Percentiles rank a stretch among this genome's conserved stretches.
Evolutionary conservation across 2,888 invertebrate genomes (phyloP).

Genomic region (Lochmaea crataegi): DNA sequence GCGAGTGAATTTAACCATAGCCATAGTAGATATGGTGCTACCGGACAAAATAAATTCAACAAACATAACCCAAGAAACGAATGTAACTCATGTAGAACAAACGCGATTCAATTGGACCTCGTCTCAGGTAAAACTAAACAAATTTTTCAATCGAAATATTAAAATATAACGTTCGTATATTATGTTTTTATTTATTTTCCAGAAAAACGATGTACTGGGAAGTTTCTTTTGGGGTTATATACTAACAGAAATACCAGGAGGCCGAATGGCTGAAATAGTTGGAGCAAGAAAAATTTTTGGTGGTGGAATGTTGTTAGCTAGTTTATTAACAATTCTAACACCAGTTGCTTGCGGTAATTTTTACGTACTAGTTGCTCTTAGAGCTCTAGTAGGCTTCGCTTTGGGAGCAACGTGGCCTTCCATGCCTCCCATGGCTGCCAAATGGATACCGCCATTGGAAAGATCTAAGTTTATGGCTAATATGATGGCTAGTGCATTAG

Average conservation of each 20-base stretch:
- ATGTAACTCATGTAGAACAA: conserved; percentile 48
- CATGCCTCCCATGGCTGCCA: conserved; percentile 91
- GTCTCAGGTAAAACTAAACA: conserved; percentile 60
- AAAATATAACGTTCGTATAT: no score
- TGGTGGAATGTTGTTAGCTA: conserved; percentile 85
- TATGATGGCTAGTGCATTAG: conserved; percentile 93
- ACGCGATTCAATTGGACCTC: conserved; percentile 79
- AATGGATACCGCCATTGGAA: conserved; percentile 95
- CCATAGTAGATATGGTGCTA: conserved; percentile 85
- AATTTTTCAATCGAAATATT: not conserved
- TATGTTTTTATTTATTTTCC: conserved; percentile 47
- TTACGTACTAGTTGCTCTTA: conserved; percentile 75
- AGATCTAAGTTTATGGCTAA: conserved; percentile 93
- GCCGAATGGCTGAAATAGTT: conserved; percentile 83
- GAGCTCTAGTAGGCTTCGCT: conserved; percentile 70
- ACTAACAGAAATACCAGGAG: conserved; percentile 89
- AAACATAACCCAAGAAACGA: conserved; percentile 24
- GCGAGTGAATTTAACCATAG: conserved; percentile 87
- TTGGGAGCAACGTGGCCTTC: conserved; percentile 93
- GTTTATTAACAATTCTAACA: conserved; percentile 82
- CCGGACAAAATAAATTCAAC: conserved; percentile 43
- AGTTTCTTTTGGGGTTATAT: conserved; percentile 95
- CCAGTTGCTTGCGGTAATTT: conserved; percentile 82
- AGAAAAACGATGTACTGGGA: conserved; percentile 84
- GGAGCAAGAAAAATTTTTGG: conserved; percentile 89